These are phyloP conservation scores for Ptychochromis oligacanthus DNA, from an alignment of 2,113 vertebrate species.

Conservation along the genomic window DNA sequence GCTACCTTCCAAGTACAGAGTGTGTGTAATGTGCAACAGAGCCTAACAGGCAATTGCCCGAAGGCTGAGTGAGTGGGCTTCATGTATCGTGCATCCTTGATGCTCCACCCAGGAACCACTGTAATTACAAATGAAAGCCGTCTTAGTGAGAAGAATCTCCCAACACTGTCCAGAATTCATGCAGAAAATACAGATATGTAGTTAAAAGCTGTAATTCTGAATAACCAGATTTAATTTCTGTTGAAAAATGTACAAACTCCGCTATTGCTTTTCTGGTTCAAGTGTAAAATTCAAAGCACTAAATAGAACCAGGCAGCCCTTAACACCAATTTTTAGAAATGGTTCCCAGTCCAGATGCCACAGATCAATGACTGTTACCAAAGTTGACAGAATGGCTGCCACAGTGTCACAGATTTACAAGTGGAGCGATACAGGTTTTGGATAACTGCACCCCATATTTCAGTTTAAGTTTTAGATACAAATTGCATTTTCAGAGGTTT, in stretches of 20 bases:
- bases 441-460: background rate
- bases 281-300: constrained; percentile 4
- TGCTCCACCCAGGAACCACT: background rate
- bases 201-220: background rate
- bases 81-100: background rate
- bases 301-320: constrained; percentile 9
- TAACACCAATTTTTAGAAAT: constrained; percentile 17
- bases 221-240: background rate
- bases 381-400: constrained; percentile 23
- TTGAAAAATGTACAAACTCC: background rate
- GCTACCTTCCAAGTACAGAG: background rate
- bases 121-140: background rate
- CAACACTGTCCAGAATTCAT: background rate
- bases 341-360: constrained; percentile 22
- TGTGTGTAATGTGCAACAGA: background rate
- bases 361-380: constrained; percentile 8
- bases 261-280: constrained; percentile 22
- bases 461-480: background rate
- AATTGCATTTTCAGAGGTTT: background rate
- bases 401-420: constrained; percentile 18
- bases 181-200: background rate
- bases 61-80: background rate
- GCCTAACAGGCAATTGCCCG: background rate
- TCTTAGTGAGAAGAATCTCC: background rate
- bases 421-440: background rate